A percentile compares a stretch with the other conserved stretches of the same genome.
Evolutionary conservation across 2,797 vertebrate species (phyloP).

Genomic region (Bufotes viridis): DNA sequence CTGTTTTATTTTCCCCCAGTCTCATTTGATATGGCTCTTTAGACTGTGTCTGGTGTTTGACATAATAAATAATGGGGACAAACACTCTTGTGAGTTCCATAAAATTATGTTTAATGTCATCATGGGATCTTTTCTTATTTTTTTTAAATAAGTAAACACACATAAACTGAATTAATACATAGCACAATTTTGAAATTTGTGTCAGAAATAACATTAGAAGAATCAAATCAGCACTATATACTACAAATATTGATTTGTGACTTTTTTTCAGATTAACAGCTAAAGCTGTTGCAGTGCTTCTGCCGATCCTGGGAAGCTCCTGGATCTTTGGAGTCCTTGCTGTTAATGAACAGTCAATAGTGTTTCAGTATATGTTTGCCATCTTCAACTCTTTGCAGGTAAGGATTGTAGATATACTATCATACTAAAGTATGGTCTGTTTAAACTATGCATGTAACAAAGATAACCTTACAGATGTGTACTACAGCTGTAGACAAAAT

Average conservation of each 20-base stretch:
- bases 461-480: background rate
- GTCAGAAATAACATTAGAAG: background rate
- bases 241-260: background rate
- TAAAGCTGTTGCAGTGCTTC: conserved; percentile 93
- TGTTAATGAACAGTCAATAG: conserved; percentile 82
- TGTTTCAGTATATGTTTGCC: conserved; percentile 95
- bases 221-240: background rate
- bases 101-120: background rate
- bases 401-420: conserved; percentile 40
- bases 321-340: conserved; percentile 97
- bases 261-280: conserved; percentile 82
- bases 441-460: background rate
- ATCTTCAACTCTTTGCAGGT: conserved; percentile 95
- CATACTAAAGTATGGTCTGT: background rate
- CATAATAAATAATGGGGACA: conserved; percentile 33
- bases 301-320: conserved; percentile 94
- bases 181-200: background rate
- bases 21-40: conserved; percentile 34
- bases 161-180: background rate
- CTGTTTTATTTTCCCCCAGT: conserved; percentile 44
- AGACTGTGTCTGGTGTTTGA: conserved; percentile 28
- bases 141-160: background rate
- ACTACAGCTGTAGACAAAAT: background rate
- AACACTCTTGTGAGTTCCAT: conserved; percentile 10
- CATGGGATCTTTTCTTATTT: background rate